phyloP scores from a whole-genome alignment of 2,113 vertebrate genomes.

The Psophia crepitans region DNA sequence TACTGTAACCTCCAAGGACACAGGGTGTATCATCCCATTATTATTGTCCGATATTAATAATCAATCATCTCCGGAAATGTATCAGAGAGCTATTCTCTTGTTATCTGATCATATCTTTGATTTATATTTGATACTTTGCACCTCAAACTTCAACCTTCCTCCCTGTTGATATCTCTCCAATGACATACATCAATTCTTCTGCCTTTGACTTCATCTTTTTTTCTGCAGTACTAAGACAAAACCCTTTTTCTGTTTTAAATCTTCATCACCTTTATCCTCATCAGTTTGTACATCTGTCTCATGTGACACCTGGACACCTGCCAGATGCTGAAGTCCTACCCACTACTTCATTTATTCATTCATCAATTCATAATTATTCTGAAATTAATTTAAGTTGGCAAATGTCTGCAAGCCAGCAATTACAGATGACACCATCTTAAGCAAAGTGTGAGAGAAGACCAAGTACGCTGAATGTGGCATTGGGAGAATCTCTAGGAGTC shows the following conservation, averaged over 20 bases:
- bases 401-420: neutral
- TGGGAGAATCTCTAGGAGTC: neutral
- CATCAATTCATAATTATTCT: neutral
- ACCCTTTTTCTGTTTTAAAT: fast-evolving
- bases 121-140: neutral
- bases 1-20: neutral
- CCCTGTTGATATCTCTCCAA: neutral
- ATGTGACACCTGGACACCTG: neutral
- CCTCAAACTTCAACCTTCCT: neutral
- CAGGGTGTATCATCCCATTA: neutral
- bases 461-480: neutral
- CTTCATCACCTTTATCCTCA: neutral
- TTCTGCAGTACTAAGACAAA: neutral
- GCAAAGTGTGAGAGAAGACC: neutral
- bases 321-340: neutral
- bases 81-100: neutral
- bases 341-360: neutral
- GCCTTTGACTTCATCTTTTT: neutral
- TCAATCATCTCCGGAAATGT: neutral
- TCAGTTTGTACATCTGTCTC: neutral
- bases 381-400: neutral
- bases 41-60: neutral
- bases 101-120: neutral
- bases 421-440: neutral
- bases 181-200: neutral